Conservation (phyloP, 2,888 invertebrate genomes). For the Drosophila monieri region DNA sequence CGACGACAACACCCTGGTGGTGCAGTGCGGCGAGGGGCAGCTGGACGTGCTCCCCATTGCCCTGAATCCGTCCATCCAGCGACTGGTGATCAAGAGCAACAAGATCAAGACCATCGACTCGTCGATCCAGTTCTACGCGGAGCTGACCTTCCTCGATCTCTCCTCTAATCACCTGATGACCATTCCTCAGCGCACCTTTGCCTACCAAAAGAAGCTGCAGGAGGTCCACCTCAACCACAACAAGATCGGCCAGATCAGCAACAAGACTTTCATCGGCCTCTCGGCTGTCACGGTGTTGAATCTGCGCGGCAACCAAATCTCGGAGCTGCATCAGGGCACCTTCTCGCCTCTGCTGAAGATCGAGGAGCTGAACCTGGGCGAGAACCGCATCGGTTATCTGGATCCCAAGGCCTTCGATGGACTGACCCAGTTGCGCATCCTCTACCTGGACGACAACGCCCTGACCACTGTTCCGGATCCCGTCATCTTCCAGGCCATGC, state of each 20-base stretch:
- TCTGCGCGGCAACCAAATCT: slow-evolving; percentile 92
- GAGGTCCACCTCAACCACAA: slow-evolving; percentile 93
- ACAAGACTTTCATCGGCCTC: slow-evolving; percentile 92
- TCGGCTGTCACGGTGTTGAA: slow-evolving; percentile 92
- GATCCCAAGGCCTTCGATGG: slow-evolving; percentile 92
- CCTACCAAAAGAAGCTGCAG: slow-evolving; percentile 91
- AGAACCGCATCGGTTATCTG: slow-evolving; percentile 92
- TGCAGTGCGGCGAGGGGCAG: slow-evolving; percentile 93
- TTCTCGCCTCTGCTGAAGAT: slow-evolving; percentile 90
- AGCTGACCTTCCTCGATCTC: slow-evolving; percentile 92
- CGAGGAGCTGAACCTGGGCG: slow-evolving; percentile 93
- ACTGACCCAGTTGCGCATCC: slow-evolving; percentile 89
- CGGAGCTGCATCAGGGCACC: slow-evolving; percentile 90
- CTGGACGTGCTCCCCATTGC: slow-evolving; percentile 95
- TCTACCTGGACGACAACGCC: slow-evolving; percentile 94
- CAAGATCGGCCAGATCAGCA: slow-evolving; percentile 91
- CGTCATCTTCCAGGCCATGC: slow-evolving; percentile 88
- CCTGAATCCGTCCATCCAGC: slow-evolving; percentile 94
- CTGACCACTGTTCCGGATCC: slow-evolving; percentile 90
- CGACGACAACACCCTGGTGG: slow-evolving; percentile 94
- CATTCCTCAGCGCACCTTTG: slow-evolving; percentile 91
- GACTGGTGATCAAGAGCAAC: slow-evolving; percentile 92
- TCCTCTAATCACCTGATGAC: slow-evolving; percentile 93
- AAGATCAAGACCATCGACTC: slow-evolving; percentile 95
- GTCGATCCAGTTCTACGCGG: slow-evolving; percentile 94